Evolutionary conservation across 2,888 invertebrate species (phyloP).

Genomic region (Bruchidius siliquastri): DNA sequence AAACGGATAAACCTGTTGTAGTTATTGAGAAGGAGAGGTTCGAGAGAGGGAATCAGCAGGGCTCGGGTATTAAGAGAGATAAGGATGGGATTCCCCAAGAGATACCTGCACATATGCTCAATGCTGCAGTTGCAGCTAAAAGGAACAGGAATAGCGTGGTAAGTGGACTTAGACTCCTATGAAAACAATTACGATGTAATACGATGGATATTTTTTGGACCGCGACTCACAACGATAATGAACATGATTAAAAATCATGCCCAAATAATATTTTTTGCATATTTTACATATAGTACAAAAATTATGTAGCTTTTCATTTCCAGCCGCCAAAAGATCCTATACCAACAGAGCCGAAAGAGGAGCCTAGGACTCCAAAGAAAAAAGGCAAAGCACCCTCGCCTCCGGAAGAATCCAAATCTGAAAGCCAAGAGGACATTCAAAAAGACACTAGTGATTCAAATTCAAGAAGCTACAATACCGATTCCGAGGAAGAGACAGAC

Average conservation of each 20-base stretch:
- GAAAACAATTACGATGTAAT: no score
- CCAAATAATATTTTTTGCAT: no score
- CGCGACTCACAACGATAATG: no score
- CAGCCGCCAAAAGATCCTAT: neutral
- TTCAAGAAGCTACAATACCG: constrained; percentile 47
- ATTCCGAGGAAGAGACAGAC: constrained; percentile 50
- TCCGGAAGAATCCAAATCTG: constrained; percentile 43
- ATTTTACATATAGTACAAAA: no score
- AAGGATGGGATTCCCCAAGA: constrained; percentile 64
- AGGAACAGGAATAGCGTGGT: constrained; percentile 59
- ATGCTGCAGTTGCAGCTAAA: constrained; percentile 66
- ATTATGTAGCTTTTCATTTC: neutral
- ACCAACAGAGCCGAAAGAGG: constrained; percentile 24
- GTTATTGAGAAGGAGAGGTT: constrained; percentile 51
- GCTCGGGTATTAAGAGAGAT: constrained; percentile 58
- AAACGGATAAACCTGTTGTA: constrained; percentile 43
- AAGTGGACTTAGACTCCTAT: neutral
- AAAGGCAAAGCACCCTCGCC: constrained; percentile 74
- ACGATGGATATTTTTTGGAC: no score
- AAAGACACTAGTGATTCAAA: constrained; percentile 13
- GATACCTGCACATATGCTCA: constrained; percentile 65
- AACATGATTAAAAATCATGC: no score
- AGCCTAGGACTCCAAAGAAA: constrained; percentile 53
- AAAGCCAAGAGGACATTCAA: constrained; percentile 44
- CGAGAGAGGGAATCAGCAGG: constrained; percentile 50